Percentiles rank a stretch among this genome's conserved stretches.
Evolutionary conservation across 2,888 invertebrate species (phyloP).

Genomic region (Octodonta nipae): DNA sequence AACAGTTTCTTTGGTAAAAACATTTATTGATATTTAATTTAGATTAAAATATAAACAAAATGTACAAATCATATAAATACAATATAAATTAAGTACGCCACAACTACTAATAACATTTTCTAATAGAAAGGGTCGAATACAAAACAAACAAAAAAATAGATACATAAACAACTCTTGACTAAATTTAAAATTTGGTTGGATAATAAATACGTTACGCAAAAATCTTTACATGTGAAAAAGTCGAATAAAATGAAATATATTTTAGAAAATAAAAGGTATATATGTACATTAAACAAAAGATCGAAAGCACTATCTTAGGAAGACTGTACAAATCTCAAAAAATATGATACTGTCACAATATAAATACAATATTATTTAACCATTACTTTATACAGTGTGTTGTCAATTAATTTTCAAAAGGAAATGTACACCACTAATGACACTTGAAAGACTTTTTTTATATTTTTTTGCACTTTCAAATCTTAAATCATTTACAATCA

Average conservation of each 20-base stretch:
- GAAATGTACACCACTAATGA: constrained; percentile 3
- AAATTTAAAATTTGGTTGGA: too few species aligned
- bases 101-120: constrained; percentile 8
- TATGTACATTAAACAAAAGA: constrained; percentile 4
- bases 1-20: constrained; percentile 19
- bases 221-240: too few species aligned
- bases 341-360: constrained; percentile 12
- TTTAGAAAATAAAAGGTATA: too few species aligned
- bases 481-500: constrained; percentile 8
- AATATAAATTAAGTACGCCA: constrained; percentile 14
- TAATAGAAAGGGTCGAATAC: constrained; percentile 4
- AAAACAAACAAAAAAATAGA: too few species aligned
- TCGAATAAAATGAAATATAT: too few species aligned
- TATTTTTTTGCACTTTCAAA: constrained; percentile 2
- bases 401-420: constrained; percentile 5
- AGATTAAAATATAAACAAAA: constrained; percentile 9
- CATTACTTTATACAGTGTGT: constrained; percentile 6
- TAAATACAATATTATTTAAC: constrained; percentile 9
- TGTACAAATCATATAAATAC: constrained; percentile 13
- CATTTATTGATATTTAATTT: constrained; percentile 12
- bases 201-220: too few species aligned
- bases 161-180: too few species aligned
- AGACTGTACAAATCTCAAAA: constrained; percentile 15
- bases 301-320: constrained; percentile 9
- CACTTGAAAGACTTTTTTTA: constrained; percentile 1